Evolutionary conservation across 2,888 invertebrate genomes (phyloP), one percentile per base, ranked within the genome.

Genomic region (Sesamia inferens): DNA sequence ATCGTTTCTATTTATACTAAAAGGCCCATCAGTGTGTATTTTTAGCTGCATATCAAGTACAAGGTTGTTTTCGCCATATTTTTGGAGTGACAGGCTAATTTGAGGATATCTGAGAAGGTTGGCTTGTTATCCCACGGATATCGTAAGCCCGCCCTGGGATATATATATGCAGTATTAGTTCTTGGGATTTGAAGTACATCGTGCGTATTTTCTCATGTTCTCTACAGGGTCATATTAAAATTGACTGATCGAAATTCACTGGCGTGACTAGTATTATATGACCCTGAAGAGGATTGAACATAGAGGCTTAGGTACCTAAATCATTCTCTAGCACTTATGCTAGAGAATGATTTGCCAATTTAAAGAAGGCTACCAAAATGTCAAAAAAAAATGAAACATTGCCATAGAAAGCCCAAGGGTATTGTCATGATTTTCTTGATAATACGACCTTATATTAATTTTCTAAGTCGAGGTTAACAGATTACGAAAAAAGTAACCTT

Each of bases 1-100:
- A 47, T 68, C 54, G 44, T 14, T 66, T 76, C 85, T 83, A 87
- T 87, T 80, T 85, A 83, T 83, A 76, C 71, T 24, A 7, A 58
- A 62, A 61, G 31, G 48, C 63, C 67, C 69, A 64, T 31, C 47
- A 48, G 63, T 14, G 10, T 58, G 39, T 86, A 85, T 85, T 83
- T 85, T 83, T 81, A 83, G 81, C 47, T 47, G 62, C 51, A 51
- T 67, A 80, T 62, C 72, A 82, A 76, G 76, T 72, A 76, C 66
- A 86, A 76, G 75, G 74, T 76, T 69, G 47, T 71, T 75, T 59
- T 47, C 59, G 19, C 19, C 55, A 73, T 86, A 72, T 75, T 74
- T 81, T 62, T 39, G 11, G 22, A 19, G 24, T 62, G 68, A 51
- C 57, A 64, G 16, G 42, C 63, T 69, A 54, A 81, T 81, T 76